Percentiles rank a stretch among this genome's conserved stretches.
These are phyloP conservation scores for Neoaliturus tenellus DNA, from an alignment of 2,888 invertebrate genomes.

Conservation along the genomic window DNA sequence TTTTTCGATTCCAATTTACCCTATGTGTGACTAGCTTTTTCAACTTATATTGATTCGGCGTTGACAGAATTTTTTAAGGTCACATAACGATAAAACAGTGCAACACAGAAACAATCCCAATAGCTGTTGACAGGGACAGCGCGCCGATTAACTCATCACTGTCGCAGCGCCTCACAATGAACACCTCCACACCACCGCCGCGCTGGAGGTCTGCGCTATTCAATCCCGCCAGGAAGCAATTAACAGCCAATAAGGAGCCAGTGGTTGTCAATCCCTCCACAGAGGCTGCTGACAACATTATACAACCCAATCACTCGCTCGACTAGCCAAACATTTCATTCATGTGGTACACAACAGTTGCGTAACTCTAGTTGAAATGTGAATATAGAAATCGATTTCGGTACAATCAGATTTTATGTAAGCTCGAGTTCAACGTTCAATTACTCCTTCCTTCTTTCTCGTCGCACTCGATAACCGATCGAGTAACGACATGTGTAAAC, in stretches of 20 bases:
- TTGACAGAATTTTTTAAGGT: too few species aligned
- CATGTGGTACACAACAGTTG: background rate
- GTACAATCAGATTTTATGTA: conserved; percentile 8
- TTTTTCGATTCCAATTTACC: too few species aligned
- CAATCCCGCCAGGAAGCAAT: background rate
- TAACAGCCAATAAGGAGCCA: background rate
- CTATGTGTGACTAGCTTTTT: too few species aligned
- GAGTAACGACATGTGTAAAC: background rate
- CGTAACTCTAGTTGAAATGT: background rate
- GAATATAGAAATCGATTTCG: conserved; percentile 31
- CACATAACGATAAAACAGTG: too few species aligned
- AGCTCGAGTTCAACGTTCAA: background rate
- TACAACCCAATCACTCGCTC: background rate
- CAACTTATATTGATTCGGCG: too few species aligned
- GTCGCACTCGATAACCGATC: background rate
- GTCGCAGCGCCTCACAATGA: too few species aligned
- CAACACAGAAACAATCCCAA: too few species aligned
- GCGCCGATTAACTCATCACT: too few species aligned
- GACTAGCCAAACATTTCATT: conserved; percentile 16
- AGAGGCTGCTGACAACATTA: background rate
- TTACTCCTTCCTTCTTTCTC: background rate
- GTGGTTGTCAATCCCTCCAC: too few species aligned
- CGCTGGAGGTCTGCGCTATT: too few species aligned
- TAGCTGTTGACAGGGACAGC: too few species aligned
- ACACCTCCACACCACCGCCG: too few species aligned